Conservation (phyloP, 2,797 vertebrate species). For the Emys orbicularis region DNA sequence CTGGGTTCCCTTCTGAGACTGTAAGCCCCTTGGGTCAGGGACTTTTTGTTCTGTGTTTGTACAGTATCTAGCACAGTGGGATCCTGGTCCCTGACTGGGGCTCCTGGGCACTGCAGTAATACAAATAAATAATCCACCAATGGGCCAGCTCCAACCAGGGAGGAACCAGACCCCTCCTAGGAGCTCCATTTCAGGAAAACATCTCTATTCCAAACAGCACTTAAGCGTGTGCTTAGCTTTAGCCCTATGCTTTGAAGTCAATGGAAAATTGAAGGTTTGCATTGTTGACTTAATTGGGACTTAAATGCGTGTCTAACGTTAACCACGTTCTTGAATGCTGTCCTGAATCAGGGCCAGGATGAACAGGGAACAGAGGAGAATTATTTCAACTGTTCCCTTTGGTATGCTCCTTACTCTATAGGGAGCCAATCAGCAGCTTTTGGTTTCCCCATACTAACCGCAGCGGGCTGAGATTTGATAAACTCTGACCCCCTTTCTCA, state of each 20-base stretch:
- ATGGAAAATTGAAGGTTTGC: background rate
- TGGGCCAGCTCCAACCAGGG: background rate
- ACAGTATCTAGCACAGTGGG: background rate
- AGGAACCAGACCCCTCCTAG: background rate
- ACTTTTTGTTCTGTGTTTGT: background rate
- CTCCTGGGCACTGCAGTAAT: background rate
- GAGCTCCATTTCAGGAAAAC: background rate
- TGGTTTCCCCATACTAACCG: slow-evolving; percentile 55
- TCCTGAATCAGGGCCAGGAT: slow-evolving; percentile 64
- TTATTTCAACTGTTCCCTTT: slow-evolving; percentile 73
- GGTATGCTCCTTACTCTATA: slow-evolving; percentile 69
- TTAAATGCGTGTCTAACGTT: slow-evolving; percentile 10
- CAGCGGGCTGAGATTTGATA: slow-evolving; percentile 53
- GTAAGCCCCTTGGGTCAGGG: no score
- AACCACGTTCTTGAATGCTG: background rate
- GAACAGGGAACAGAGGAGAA: slow-evolving; percentile 68
- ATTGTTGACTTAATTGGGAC: background rate
- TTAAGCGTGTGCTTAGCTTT: background rate
- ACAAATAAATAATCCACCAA: background rate
- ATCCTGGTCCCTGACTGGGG: background rate
- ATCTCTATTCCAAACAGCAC: background rate
- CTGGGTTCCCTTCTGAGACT: background rate
- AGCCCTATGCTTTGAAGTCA: background rate
- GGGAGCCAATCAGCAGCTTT: slow-evolving; percentile 58
- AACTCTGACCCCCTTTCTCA: slow-evolving; percentile 54